These are phyloP conservation scores for Cybosia mesomella DNA, from an alignment of 2,888 invertebrate species.

Conservation along the genomic window DNA sequence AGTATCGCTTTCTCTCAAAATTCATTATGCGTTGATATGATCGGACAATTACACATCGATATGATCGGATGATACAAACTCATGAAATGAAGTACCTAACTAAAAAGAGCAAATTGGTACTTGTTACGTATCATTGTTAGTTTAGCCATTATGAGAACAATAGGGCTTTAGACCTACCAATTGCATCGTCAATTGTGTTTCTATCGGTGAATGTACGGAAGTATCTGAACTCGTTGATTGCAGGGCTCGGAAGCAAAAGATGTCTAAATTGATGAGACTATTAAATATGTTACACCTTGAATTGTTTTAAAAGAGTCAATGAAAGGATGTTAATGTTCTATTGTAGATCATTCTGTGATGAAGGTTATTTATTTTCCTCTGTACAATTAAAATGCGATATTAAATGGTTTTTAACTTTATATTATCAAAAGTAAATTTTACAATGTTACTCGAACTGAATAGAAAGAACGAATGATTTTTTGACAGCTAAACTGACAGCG, in stretches of 20 bases:
- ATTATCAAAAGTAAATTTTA: too few species aligned
- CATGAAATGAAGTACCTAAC: constrained; percentile 18
- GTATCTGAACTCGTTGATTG: constrained; percentile 38
- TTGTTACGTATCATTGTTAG: constrained; percentile 41
- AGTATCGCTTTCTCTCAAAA: constrained; percentile 39
- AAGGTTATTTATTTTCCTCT: constrained; percentile 14
- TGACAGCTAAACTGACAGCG: too few species aligned
- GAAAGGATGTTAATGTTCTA: constrained; percentile 35
- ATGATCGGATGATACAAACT: constrained; percentile 32
- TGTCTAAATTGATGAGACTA: constrained; percentile 32
- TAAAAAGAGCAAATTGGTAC: constrained; percentile 26
- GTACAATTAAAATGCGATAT: too few species aligned
- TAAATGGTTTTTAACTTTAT: too few species aligned
- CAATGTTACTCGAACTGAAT: too few species aligned
- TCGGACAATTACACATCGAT: constrained; percentile 38
- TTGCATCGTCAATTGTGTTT: constrained; percentile 24
- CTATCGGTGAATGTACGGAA: constrained; percentile 55
- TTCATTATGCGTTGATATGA: constrained; percentile 41
- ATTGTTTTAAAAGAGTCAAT: constrained; percentile 48
- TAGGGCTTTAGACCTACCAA: constrained; percentile 34
- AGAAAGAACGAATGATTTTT: too few species aligned
- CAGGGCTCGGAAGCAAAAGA: constrained; percentile 39
- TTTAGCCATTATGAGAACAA: constrained; percentile 38
- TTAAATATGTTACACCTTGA: constrained; percentile 36
- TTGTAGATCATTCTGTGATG: constrained; percentile 31